Evolutionary conservation across 2,888 invertebrate genomes (phyloP).

Genomic region (Autographa pulchrina): DNA sequence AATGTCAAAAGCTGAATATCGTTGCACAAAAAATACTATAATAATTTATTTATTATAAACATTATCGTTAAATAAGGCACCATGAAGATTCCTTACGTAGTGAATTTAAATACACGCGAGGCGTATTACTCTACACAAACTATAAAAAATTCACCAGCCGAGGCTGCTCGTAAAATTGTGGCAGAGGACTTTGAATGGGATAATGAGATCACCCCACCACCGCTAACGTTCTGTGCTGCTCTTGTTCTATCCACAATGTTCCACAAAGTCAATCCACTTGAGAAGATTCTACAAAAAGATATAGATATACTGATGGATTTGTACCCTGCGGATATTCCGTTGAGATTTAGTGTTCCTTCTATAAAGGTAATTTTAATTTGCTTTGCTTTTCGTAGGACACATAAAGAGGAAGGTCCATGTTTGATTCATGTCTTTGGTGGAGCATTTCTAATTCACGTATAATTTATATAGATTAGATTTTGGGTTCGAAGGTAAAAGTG

Average conservation of each 20-base stretch:
- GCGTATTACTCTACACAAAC: slow-evolving; percentile 73
- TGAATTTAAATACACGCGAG: slow-evolving; percentile 72
- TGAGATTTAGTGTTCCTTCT: slow-evolving; percentile 87
- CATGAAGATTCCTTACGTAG: slow-evolving; percentile 85
- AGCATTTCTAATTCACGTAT: too few relatives aligned
- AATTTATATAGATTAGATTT: too few relatives aligned
- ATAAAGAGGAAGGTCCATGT: too few relatives aligned
- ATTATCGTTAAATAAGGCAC: slow-evolving; percentile 31
- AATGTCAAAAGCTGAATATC: slow-evolving; percentile 16
- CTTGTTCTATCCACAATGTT: slow-evolving; percentile 79
- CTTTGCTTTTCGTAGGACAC: too few relatives aligned
- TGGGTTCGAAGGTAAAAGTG: too few relatives aligned
- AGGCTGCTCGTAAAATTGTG: slow-evolving; percentile 73
- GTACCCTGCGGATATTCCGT: slow-evolving; percentile 89
- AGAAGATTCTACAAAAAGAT: slow-evolving; percentile 89
- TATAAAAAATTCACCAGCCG: slow-evolving; percentile 72
- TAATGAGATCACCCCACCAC: slow-evolving; percentile 77
- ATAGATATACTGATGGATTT: slow-evolving; percentile 90
- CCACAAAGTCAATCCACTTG: slow-evolving; percentile 86
- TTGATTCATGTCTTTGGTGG: too few relatives aligned
- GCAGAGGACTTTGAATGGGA: slow-evolving; percentile 87
- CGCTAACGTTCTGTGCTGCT: slow-evolving; percentile 78
- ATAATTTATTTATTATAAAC: background rate
- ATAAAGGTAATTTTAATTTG: slow-evolving; percentile 78
- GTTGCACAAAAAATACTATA: background rate